Evolutionary conservation across 2,113 vertebrate genomes (phyloP).

Genomic region (Xerus inauris): DNA sequence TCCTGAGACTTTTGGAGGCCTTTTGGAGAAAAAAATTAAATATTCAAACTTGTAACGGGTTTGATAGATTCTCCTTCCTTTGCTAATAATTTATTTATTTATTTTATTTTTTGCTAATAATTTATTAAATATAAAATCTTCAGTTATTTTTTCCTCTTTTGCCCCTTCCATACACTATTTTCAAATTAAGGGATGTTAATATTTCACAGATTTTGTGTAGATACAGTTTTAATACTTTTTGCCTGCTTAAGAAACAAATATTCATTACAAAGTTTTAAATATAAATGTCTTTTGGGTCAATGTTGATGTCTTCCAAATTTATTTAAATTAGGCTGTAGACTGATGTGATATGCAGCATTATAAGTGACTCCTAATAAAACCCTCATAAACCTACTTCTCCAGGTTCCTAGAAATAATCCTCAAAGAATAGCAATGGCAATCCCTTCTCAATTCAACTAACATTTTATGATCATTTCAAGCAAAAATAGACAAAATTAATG

Average conservation of each 20-base stretch:
- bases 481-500: background rate
- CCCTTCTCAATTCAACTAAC: background rate
- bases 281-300: background rate
- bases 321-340: background rate
- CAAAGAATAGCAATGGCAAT: background rate
- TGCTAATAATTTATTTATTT: background rate
- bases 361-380: background rate
- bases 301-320: background rate
- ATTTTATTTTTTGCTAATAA: background rate
- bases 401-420: background rate
- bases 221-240: background rate
- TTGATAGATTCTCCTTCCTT: background rate
- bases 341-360: background rate
- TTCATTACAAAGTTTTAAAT: background rate
- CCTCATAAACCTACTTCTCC: background rate
- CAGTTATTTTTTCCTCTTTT: background rate
- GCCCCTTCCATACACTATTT: background rate
- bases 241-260: constrained; percentile 14
- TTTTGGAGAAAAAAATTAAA: constrained; percentile 5
- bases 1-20: background rate
- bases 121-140: background rate
- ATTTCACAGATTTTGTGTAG: background rate
- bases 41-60: background rate
- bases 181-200: background rate
- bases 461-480: background rate